Conservation (phyloP, 2,113 vertebrate genomes). For the Caloenas nicobarica region DNA sequence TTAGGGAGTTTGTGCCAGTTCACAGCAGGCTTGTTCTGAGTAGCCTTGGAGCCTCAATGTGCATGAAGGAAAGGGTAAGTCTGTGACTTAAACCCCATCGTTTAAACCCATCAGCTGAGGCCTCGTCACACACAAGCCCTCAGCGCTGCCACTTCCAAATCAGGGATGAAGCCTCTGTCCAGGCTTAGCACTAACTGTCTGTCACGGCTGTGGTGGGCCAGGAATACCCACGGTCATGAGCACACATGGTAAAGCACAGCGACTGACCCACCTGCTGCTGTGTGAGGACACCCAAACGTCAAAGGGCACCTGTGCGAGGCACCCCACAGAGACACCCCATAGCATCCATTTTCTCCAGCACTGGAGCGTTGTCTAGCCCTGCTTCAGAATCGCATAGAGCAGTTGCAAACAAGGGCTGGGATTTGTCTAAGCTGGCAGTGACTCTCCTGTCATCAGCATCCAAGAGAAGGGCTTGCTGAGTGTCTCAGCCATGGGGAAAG, state of each 20-base stretch:
- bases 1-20: background rate
- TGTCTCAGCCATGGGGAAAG: background rate
- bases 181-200: background rate
- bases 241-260: background rate
- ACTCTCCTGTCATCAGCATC: background rate
- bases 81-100: background rate
- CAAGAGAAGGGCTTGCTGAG: background rate
- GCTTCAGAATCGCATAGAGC: accelerated
- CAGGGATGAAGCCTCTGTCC: background rate
- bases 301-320: background rate
- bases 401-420: background rate
- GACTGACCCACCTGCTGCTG: background rate
- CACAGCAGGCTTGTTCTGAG: background rate
- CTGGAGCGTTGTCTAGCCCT: background rate
- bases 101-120: background rate
- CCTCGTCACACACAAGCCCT: background rate
- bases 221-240: accelerated
- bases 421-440: background rate
- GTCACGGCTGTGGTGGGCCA: background rate
- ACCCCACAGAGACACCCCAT: background rate
- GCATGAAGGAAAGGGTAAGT: background rate
- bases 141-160: background rate
- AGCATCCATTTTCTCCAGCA: background rate
- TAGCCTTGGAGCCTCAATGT: background rate
- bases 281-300: background rate